Evolutionary conservation across 2,888 invertebrate species (phyloP).

Genomic region (Globia sparganii): DNA sequence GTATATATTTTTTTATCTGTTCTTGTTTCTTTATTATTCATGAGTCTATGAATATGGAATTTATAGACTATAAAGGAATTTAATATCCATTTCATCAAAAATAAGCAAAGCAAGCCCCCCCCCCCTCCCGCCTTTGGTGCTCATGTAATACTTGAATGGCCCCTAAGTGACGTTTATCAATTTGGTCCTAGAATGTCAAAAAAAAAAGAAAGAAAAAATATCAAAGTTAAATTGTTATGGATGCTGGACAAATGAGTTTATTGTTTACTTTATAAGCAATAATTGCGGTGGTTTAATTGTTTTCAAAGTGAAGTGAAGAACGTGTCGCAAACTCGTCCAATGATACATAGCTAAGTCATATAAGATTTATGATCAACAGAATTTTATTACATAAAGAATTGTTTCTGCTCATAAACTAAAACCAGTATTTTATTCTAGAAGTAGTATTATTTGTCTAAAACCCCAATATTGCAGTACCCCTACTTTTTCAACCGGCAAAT

Average conservation of each 20-base stretch:
- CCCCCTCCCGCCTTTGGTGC: too few species aligned
- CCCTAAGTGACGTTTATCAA: background rate
- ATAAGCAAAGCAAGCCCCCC: too few species aligned
- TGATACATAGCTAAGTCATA: background rate
- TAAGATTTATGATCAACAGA: conserved; percentile 9
- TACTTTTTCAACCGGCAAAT: conserved; percentile 51
- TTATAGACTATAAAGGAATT: too few species aligned
- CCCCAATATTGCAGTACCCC: background rate
- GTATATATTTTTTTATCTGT: too few species aligned
- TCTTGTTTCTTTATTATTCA: too few species aligned
- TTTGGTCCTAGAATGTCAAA: background rate
- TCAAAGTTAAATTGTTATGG: background rate
- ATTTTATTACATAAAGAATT: background rate
- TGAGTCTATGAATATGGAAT: too few species aligned
- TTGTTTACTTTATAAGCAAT: background rate
- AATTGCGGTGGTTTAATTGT: background rate
- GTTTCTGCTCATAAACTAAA: background rate
- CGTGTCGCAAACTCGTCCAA: background rate
- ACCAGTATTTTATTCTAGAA: background rate
- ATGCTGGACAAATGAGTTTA: background rate
- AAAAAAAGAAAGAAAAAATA: too few species aligned
- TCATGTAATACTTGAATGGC: too few species aligned
- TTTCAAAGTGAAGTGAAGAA: background rate
- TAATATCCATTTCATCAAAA: too few species aligned
- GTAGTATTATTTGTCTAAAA: background rate